Conservation (phyloP, 1,140 invertebrate species). For the Lysiphlebus fabarum region DNA sequence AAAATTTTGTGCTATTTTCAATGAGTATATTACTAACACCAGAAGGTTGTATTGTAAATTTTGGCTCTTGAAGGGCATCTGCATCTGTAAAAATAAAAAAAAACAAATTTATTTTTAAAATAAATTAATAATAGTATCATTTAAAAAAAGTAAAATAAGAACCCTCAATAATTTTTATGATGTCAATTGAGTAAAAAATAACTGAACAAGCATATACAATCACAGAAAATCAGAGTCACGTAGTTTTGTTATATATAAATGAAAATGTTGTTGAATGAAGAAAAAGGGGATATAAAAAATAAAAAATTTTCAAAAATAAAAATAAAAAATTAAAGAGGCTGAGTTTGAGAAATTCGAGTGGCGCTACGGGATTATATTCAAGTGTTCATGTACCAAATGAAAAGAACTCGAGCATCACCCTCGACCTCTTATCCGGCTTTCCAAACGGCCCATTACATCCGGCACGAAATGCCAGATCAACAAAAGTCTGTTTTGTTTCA, state of each 20-base stretch:
- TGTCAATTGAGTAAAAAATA: slow-evolving; percentile 2
- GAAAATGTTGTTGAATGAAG: too few species aligned
- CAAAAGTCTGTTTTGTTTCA: background rate
- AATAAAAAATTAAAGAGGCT: background rate
- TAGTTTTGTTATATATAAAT: slow-evolving; percentile 2
- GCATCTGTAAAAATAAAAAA: slow-evolving; percentile 43
- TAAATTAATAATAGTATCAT: slow-evolving; percentile 17
- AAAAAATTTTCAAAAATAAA: background rate
- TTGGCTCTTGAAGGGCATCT: slow-evolving; percentile 71
- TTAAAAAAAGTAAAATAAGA: slow-evolving; percentile 15
- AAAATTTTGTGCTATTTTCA: slow-evolving; percentile 83
- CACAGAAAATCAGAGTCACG: slow-evolving; percentile 14
- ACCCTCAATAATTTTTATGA: background rate
- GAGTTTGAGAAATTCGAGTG: slow-evolving; percentile 10
- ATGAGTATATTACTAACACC: slow-evolving; percentile 78
- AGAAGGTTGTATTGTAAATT: slow-evolving; percentile 79
- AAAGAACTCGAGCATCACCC: background rate
- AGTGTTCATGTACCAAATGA: background rate
- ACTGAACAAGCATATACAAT: slow-evolving; percentile 4
- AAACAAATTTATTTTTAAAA: background rate
- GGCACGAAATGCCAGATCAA: background rate
- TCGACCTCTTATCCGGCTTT: slow-evolving; percentile 4
- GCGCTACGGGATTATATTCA: slow-evolving; percentile 7
- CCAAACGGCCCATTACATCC: background rate
- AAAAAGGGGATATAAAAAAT: background rate